Base-by-base conservation (phyloP, 2,888 invertebrate species). In the Stenotaenia linearis region DNA sequence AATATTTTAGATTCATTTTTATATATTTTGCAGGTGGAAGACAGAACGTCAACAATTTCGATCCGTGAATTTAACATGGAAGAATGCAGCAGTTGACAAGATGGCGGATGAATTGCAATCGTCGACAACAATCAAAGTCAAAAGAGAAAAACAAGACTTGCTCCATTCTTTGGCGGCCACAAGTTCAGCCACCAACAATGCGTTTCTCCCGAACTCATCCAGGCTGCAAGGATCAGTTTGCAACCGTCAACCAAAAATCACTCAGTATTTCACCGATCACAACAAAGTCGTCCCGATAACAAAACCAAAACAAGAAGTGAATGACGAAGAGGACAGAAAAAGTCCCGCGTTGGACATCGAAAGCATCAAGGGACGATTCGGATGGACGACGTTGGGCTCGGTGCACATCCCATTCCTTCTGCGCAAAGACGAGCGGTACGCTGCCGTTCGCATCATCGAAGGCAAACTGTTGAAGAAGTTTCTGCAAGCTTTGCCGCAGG, bases 371-470 rank as follows among this genome's bases (percentile, higher is more conserved):
- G 89, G 89, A 21, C 84, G 93, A 84, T 97, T 97, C 86, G 96
- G 96, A 78, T 97, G 97, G 97, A 92, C 92, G 81, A 92, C 92
- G 83, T 90, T 97, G 77, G 95, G 94, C 81, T 93, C 84, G 28
- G 84, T 86, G 4, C 85, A 85, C 82, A 83, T 97, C 85, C 97
- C 97, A 0, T 96, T 93, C 86, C 93, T 97, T 82, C 91, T 92
- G 85, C 90, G 97, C 15, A 56, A 74, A 23, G 84, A 82, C 28
- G 82, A 82, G 45, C 50, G 75, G 85, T 97, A 94, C 86, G 94
- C 95, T 85, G 93, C 96, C n/a, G 96, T 97, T 78, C 90, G 96
- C 79, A 96, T 97, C 91, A 93, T 97, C 28, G 97, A 97, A 86
- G 90, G 92, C 84, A 96, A 96, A 86, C 85, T 86, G 79, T 89